A percentile compares a stretch with the other conserved stretches of the same genome.
Conservation (phyloP, 2,888 invertebrate genomes). For the Ferdinandea cuprea region DNA sequence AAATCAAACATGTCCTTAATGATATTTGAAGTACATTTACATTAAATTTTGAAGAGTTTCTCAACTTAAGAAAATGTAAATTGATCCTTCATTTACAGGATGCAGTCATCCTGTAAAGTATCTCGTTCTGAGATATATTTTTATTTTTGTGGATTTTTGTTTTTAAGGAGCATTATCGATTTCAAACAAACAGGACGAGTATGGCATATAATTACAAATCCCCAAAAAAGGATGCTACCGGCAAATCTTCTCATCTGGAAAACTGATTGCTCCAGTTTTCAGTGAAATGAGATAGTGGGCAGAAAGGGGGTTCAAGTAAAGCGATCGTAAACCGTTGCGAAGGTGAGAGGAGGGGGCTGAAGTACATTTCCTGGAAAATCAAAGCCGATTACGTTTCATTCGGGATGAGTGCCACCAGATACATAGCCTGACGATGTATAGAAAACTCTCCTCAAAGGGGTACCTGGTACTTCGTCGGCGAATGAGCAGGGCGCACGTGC, state of each 20-base stretch:
- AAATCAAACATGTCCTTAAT: conserved; percentile 74
- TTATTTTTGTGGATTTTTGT: neutral
- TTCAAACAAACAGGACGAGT: conserved; percentile 10
- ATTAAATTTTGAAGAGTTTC: neutral
- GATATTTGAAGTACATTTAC: conserved; percentile 38
- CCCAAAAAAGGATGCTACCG: conserved; percentile 18
- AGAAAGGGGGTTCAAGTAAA: neutral
- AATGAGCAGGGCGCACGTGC: conserved; percentile 4
- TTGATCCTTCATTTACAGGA: conserved; percentile 46
- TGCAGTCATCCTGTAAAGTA: conserved; percentile 54
- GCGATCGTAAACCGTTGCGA: conserved; percentile 31
- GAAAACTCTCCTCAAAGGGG: neutral
- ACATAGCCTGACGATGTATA: neutral
- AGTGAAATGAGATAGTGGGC: neutral
- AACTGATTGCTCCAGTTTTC: conserved; percentile 48
- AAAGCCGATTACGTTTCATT: conserved; percentile 60
- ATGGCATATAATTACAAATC: conserved; percentile 54
- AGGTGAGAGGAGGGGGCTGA: neutral
- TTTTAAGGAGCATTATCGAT: conserved; percentile 40
- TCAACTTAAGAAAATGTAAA: neutral
- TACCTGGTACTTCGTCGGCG: conserved; percentile 3
- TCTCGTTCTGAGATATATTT: conserved; percentile 1
- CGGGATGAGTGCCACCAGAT: conserved; percentile 31
- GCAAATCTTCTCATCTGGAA: conserved; percentile 49
- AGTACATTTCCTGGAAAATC: conserved; percentile 50